These are phyloP conservation scores for Sebastes goodei DNA, from an alignment of 2,797 vertebrate genomes.

Conservation along the genomic window DNA sequence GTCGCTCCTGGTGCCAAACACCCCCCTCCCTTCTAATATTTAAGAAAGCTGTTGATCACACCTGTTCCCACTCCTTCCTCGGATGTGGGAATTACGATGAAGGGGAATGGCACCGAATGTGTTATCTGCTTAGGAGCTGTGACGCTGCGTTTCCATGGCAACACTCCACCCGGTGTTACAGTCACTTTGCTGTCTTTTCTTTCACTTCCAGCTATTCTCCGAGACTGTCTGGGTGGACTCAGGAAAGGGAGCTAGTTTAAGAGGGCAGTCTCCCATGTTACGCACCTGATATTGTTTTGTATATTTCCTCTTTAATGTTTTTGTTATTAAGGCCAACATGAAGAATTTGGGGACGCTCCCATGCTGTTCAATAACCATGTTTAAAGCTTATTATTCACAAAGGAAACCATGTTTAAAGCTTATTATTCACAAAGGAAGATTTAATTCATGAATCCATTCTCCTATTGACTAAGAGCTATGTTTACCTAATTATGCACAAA, in stretches of 20 bases:
- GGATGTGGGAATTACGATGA: conserved; percentile 69
- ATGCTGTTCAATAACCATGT: conserved; percentile 44
- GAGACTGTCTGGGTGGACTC: conserved; percentile 28
- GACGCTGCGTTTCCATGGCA: conserved; percentile 81
- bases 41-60: conserved; percentile 77
- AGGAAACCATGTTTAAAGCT: conserved; percentile 33
- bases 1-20: conserved; percentile 32
- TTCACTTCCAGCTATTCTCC: conserved; percentile 50
- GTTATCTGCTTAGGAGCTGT: conserved; percentile 77
- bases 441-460: conserved; percentile 70
- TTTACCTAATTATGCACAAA: conserved; percentile 76
- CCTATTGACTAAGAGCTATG: conserved; percentile 70
- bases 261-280: background rate
- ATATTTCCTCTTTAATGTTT: background rate
- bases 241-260: conserved; percentile 17
- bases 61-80: conserved; percentile 64
- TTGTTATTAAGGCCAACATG: conserved; percentile 14
- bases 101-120: conserved; percentile 70
- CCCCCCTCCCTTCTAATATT: conserved; percentile 56
- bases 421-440: conserved; percentile 50
- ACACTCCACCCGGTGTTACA: conserved; percentile 75
- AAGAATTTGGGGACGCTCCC: conserved; percentile 19
- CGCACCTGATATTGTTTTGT: background rate
- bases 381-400: conserved; percentile 66
- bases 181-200: conserved; percentile 69